Conservation (phyloP, 1,140 invertebrate species). For the Archivesica marissinica region DNA sequence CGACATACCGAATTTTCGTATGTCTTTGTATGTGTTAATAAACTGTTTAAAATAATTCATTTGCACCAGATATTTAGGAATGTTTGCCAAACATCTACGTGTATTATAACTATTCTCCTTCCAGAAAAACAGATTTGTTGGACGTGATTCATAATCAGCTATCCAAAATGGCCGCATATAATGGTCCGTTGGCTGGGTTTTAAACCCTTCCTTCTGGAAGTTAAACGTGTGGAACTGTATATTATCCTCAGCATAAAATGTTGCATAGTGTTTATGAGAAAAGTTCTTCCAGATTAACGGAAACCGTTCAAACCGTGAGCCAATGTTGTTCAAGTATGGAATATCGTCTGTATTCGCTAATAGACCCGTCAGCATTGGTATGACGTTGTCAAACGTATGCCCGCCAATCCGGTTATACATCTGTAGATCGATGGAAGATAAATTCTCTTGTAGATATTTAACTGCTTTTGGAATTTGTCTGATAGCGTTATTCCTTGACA, state of each 20-base stretch:
- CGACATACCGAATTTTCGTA: slow-evolving; percentile 41
- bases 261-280: slow-evolving; percentile 82
- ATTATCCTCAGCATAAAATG: slow-evolving; percentile 84
- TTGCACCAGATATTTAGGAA: slow-evolving; percentile 38
- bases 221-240: slow-evolving; percentile 84
- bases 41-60: slow-evolving; percentile 61
- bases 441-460: slow-evolving; percentile 84
- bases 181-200: slow-evolving; percentile 83
- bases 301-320: slow-evolving; percentile 34
- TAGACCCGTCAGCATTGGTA: slow-evolving; percentile 49
- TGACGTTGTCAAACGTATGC: slow-evolving; percentile 58
- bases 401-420: slow-evolving; percentile 80
- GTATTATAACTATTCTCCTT: slow-evolving; percentile 14
- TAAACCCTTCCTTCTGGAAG: slow-evolving; percentile 83
- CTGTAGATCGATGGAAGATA: slow-evolving; percentile 75
- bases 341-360: slow-evolving; percentile 15
- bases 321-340: slow-evolving; percentile 14
- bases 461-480: slow-evolving; percentile 91
- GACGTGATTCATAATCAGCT: slow-evolving; percentile 84
- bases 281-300: slow-evolving; percentile 84
- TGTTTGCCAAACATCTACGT: slow-evolving; percentile 46
- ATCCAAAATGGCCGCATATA: slow-evolving; percentile 83
- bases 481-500: slow-evolving; percentile 93
- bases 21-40: slow-evolving; percentile 42
- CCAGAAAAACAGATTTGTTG: background rate